Conservation (phyloP, 1,140 invertebrate genomes). For the Neodiprion lecontei region DNA sequence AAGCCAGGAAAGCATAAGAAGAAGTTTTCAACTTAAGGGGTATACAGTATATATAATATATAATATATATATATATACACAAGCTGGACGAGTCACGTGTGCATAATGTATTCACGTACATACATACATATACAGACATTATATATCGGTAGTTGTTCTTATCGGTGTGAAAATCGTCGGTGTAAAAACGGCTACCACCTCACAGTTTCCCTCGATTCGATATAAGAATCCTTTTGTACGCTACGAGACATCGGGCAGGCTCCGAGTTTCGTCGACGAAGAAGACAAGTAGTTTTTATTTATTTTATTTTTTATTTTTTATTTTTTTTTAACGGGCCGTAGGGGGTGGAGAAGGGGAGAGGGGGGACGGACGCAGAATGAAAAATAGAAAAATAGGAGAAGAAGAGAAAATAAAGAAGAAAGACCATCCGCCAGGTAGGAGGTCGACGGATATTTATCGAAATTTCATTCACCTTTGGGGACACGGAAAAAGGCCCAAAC, state of each 20-base stretch:
- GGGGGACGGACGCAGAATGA: no score
- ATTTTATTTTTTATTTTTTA: no score
- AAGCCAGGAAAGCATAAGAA: not conserved
- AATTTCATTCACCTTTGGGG: conserved; percentile 4
- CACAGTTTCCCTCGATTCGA: not conserved
- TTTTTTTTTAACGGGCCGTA: no score
- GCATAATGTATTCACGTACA: no score
- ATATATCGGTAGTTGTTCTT: not conserved
- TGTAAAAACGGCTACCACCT: not conserved
- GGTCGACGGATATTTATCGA: not conserved
- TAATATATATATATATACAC: not conserved
- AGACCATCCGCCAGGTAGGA: not conserved
- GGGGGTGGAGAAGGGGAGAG: no score
- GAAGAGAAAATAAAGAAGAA: no score
- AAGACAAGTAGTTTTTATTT: not conserved
- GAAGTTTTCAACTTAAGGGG: not conserved
- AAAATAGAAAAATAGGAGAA: no score
- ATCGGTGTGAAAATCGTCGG: conserved; percentile 4
- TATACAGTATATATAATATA: not conserved
- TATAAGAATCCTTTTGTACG: conserved; percentile 9
- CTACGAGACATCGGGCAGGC: not conserved
- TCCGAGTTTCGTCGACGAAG: not conserved
- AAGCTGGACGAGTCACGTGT: no score
- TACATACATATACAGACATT: no score
- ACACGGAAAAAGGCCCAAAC: not conserved